Evolutionary conservation across 2,888 invertebrate species (phyloP), one percentile per base, ranked within the genome.

Genomic region (Philhelius pedissequus): DNA sequence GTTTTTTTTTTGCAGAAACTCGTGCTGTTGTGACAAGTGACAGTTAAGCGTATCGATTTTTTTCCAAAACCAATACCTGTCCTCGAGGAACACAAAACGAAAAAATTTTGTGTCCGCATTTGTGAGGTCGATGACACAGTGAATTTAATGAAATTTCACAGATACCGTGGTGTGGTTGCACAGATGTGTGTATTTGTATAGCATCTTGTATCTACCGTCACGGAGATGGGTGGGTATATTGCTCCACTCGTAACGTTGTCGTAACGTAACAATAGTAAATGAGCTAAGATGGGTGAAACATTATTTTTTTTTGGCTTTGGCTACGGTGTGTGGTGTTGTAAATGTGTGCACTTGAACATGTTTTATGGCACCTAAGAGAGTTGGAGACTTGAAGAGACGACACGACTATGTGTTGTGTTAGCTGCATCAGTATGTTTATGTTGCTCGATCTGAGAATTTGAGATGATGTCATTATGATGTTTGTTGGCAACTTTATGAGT

Each of bases 321-420:
- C 11, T 38, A 35, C 71, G 30, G 30, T 20, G n/a, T n/a, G 22
- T 48, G 48, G 48, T 56, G 71, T 64, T 66, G 69, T 75, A 52
- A 58, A 71, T 77, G 75, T 75, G 15, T 84, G 75, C 71, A 80
- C 79, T 84, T 80, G 84, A 80, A 76, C 84, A 84, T 84, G 84
- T 80, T 75, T 80, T 68, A 84, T 80, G 66, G 75, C 80, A 84
- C 80, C 84, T 84, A 75, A 75, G 84, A 64, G 84, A 75, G 27
- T 30, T 20, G 79, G 54, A 48, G 32, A 48, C 45, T 48, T 32
- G 25, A 20, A 32, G 64, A 66, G 50, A 50, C 62, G 5, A 30
- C 3, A 20, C 54, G 8, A 30, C 50, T 3, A n/a, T 25, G n/a
- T 20, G 6, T 32, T 3, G 40, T 68, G 78, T 62, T 38, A 48